phyloP scores from a whole-genome alignment of 2,888 invertebrate species.

The Stegana nigrithorax region DNA sequence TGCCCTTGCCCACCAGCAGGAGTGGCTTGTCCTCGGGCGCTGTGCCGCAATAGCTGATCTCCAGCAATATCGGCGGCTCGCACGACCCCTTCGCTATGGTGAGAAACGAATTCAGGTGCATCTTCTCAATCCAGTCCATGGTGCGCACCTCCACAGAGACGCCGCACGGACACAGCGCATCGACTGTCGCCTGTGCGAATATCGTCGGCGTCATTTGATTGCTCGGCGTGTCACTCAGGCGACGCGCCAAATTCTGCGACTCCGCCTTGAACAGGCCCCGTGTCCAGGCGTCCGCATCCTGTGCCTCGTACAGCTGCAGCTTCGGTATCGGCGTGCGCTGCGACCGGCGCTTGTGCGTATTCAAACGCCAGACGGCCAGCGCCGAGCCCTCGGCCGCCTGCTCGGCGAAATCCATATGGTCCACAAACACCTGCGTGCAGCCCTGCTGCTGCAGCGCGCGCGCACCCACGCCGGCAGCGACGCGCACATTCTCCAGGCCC shows the following conservation, averaged over 20 bases:
- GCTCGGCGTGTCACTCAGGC: constrained; percentile 76
- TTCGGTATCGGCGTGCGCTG: constrained; percentile 65
- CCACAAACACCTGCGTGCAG: constrained; percentile 70
- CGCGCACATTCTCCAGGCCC: constrained; percentile 72
- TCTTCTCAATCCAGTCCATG: constrained; percentile 72
- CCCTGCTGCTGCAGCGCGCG: constrained; percentile 64
- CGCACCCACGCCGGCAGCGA: constrained; percentile 73
- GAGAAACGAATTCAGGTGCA: constrained; percentile 71
- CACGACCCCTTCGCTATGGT: constrained; percentile 68
- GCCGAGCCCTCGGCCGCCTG: constrained; percentile 74
- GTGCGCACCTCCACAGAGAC: constrained; percentile 70
- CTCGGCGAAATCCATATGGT: constrained; percentile 72
- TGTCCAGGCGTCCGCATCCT: constrained; percentile 71
- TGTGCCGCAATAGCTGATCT: constrained; percentile 71
- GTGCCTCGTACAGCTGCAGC: constrained; percentile 68
- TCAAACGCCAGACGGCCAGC: constrained; percentile 71
- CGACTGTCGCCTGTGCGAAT: constrained; percentile 76
- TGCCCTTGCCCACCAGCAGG: constrained; percentile 73
- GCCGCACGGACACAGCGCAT: constrained; percentile 73
- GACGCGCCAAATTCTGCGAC: constrained; percentile 78
- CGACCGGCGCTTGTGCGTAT: constrained; percentile 71
- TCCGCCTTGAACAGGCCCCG: constrained; percentile 75
- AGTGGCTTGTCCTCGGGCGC: constrained; percentile 69
- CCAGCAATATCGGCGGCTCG: constrained; percentile 72
- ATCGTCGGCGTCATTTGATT: constrained; percentile 79